Conservation (phyloP, 2,797 vertebrate species). For the Crocodylus rhombifer region DNA sequence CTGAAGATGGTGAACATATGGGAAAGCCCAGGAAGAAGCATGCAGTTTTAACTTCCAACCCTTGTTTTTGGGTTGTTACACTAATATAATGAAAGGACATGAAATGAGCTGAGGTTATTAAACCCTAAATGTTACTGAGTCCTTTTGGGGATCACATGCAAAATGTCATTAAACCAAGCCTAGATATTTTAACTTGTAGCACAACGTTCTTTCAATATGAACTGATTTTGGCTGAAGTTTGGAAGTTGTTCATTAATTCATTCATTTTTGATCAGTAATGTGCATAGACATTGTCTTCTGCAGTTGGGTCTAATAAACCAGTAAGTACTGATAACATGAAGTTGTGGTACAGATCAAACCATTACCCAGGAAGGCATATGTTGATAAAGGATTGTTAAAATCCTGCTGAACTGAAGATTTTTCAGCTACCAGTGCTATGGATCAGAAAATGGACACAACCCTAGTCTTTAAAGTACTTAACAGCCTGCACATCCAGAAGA, state of each 20-base stretch:
- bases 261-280: conserved; percentile 70
- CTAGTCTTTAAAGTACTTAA: conserved; percentile 1
- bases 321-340: conserved; percentile 50
- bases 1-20: conserved; percentile 57
- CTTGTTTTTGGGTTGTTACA: conserved; percentile 17
- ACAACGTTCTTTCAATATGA: conserved; percentile 47
- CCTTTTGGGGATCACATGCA: conserved; percentile 38
- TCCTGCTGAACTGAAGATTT: conserved; percentile 39
- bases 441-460: conserved; percentile 36
- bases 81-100: conserved; percentile 47
- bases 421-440: conserved; percentile 18
- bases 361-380: conserved; percentile 51
- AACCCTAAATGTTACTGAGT: conserved; percentile 48
- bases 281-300: conserved; percentile 65
- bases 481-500: background rate
- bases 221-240: conserved; percentile 44
- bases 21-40: conserved; percentile 37
- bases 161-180: conserved; percentile 57
- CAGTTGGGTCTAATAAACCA: conserved; percentile 61
- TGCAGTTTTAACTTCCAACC: conserved; percentile 39
- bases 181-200: conserved; percentile 54
- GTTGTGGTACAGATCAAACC: conserved; percentile 67
- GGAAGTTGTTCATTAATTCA: conserved; percentile 51
- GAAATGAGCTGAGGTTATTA: conserved; percentile 60
- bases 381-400: conserved; percentile 67